phyloP scores from a whole-genome alignment of 2,797 vertebrate genomes.

The Gymnoscopelus microlampas region DNA sequence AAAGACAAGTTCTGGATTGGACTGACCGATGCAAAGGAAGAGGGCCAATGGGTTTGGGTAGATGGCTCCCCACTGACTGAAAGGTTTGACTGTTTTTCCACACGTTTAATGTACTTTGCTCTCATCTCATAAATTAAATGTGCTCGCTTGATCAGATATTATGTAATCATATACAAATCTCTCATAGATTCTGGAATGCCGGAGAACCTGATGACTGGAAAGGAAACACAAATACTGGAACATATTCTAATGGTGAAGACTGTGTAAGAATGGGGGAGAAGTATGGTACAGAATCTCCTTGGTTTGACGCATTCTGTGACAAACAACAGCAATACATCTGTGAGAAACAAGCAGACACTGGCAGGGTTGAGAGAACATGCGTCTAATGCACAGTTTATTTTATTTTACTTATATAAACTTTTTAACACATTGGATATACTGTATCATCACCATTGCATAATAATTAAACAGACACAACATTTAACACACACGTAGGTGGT shows the following conservation, averaged over 20 bases:
- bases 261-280: conserved; percentile 40
- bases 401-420: too few species aligned
- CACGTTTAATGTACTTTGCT: neutral
- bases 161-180: neutral
- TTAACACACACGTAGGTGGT: too few species aligned
- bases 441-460: too few species aligned
- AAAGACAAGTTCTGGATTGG: conserved; percentile 67
- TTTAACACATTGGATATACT: too few species aligned
- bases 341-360: conserved; percentile 25
- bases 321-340: neutral
- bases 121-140: neutral
- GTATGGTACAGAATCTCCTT: accelerated
- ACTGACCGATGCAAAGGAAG: conserved; percentile 49
- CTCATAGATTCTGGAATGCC: accelerated
- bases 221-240: accelerated
- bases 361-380: too few species aligned
- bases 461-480: too few species aligned
- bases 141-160: neutral
- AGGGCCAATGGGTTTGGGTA: conserved; percentile 55
- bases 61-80: conserved; percentile 24
- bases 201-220: conserved; percentile 8
- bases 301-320: conserved; percentile 45
- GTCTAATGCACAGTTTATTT: too few species aligned
- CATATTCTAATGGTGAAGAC: neutral
- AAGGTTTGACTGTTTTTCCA: conserved; percentile 23